These are phyloP conservation scores for Tetranychus cinnabarinus DNA, from an alignment of 1,140 invertebrate species.

Conservation along the genomic window DNA sequence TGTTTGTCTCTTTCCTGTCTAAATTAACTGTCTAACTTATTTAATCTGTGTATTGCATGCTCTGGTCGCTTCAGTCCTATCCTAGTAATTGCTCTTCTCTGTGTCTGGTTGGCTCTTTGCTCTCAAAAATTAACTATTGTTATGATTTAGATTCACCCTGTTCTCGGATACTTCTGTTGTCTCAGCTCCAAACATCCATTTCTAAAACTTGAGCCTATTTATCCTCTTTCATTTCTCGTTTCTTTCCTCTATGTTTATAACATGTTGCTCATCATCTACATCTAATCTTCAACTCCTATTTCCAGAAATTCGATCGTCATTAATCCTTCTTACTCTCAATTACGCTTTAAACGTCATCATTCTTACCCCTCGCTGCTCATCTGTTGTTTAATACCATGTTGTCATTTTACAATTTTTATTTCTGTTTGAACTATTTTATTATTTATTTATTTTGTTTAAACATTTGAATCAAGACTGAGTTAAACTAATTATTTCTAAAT, in stretches of 20 bases:
- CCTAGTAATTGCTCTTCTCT: not conserved
- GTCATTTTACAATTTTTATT: not conserved
- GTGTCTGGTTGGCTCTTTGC: not conserved
- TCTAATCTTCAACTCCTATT: not conserved
- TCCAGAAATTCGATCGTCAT: not conserved
- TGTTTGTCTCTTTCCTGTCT: no score
- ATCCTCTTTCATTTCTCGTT: not conserved
- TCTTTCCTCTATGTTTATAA: not conserved
- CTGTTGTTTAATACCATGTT: not conserved
- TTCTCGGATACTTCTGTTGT: not conserved
- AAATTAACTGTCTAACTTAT: not conserved
- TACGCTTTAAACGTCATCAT: not conserved
- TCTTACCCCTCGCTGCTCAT: not conserved
- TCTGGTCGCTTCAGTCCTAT: not conserved
- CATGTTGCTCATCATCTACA: not conserved
- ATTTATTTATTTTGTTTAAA: not conserved
- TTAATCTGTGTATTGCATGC: not conserved
- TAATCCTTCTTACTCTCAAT: not conserved
- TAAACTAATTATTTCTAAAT: not conserved
- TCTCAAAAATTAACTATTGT: not conserved
- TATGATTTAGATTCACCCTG: not conserved
- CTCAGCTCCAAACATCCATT: not conserved
- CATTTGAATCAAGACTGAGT: not conserved
- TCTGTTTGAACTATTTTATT: not conserved
- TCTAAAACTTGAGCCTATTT: not conserved